These are phyloP conservation scores for Diplodus sargus DNA, from an alignment of 2,797 vertebrate species.

Conservation along the genomic window DNA sequence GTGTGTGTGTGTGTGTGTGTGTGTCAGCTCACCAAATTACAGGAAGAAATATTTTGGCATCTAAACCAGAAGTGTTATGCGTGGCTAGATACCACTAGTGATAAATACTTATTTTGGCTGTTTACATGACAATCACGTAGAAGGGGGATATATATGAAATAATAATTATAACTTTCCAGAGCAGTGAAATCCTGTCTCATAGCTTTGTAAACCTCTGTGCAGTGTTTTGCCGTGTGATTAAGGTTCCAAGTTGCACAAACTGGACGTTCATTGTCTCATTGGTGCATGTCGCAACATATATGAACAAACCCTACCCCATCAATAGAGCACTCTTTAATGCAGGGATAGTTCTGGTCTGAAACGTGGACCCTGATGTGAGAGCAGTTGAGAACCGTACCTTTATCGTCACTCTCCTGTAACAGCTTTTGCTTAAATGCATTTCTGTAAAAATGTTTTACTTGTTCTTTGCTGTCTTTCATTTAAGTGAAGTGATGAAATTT, in stretches of 20 bases:
- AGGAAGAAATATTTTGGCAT: neutral
- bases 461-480: neutral
- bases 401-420: neutral
- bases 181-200: neutral
- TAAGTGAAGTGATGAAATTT: neutral
- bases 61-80: neutral
- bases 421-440: neutral
- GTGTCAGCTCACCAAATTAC: neutral
- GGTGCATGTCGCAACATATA: neutral
- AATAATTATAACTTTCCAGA: neutral
- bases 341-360: neutral
- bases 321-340: neutral
- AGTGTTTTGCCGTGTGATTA: neutral
- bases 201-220: neutral
- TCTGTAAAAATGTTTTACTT: neutral
- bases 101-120: neutral
- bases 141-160: neutral
- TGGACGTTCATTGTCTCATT: neutral
- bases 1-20: neutral
- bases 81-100: neutral
- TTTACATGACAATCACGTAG: neutral
- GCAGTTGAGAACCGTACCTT: neutral
- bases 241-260: too few species aligned
- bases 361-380: neutral
- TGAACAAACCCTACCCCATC: too few species aligned